Percentiles rank a stretch among this genome's conserved stretches.
Evolutionary conservation across 2,888 invertebrate genomes (phyloP).

Genomic region (Drosophila phalerata): DNA sequence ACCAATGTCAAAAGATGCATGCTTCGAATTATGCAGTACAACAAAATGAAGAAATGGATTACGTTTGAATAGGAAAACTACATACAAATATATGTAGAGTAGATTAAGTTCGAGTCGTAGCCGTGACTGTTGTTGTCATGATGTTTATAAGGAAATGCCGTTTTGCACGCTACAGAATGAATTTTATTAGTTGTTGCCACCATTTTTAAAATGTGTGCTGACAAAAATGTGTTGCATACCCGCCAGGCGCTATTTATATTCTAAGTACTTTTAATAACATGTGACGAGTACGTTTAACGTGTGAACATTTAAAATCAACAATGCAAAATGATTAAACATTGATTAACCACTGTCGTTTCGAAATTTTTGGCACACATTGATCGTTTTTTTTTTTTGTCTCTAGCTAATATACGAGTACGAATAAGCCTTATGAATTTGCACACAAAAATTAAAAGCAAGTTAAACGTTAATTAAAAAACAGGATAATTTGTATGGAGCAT

Average conservation of each 20-base stretch:
- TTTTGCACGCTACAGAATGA: constrained; percentile 4
- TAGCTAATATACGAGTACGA: constrained; percentile 18
- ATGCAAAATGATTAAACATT: constrained; percentile 24
- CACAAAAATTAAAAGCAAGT: constrained; percentile 49
- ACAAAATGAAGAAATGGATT: constrained; percentile 45
- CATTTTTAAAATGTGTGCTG: constrained; percentile 8
- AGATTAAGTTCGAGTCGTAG: constrained; percentile 22
- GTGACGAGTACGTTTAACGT: background rate
- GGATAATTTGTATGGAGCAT: constrained; percentile 7
- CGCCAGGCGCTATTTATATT: constrained; percentile 33
- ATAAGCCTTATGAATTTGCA: constrained; percentile 42
- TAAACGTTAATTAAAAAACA: background rate
- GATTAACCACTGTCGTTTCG: constrained; percentile 7
- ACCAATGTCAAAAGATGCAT: constrained; percentile 42
- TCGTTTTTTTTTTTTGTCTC: constrained; percentile 4
- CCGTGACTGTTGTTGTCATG: constrained; percentile 25
- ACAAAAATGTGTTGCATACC: constrained; percentile 46
- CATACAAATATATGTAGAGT: constrained; percentile 27
- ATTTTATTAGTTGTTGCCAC: constrained; percentile 4
- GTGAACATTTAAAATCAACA: constrained; percentile 22
- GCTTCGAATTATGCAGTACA: constrained; percentile 47
- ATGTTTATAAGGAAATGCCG: constrained; percentile 28
- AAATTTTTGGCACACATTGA: constrained; percentile 2
- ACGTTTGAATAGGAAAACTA: constrained; percentile 31
- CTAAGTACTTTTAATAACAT: constrained; percentile 7